These are phyloP conservation scores for Sphaeramia orbicularis DNA, from an alignment of 2,797 vertebrate species.

Conservation along the genomic window DNA sequence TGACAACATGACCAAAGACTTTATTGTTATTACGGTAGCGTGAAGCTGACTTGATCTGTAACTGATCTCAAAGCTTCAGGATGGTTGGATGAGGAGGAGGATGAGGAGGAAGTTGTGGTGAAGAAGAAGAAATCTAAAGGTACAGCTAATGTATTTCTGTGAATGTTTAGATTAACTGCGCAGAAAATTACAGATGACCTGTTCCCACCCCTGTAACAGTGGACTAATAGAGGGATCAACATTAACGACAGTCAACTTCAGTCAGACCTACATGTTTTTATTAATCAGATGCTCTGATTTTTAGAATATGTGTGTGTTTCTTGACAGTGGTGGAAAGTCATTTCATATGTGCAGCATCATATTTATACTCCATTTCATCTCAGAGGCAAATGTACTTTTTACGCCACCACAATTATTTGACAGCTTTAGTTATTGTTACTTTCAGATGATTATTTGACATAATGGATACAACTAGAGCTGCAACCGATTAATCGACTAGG, in stretches of 20 bases:
- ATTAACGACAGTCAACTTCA: not conserved
- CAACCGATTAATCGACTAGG: too few species aligned
- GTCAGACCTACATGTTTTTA: not conserved
- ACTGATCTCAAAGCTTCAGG: constrained; percentile 70
- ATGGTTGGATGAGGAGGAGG: constrained; percentile 71
- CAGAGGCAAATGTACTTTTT: too few species aligned
- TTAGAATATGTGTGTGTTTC: too few species aligned
- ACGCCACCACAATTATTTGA: too few species aligned
- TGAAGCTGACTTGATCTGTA: constrained; percentile 49
- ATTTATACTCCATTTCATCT: too few species aligned
- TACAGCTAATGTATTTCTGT: constrained; percentile 28
- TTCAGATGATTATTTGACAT: too few species aligned
- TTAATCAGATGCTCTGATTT: not conserved
- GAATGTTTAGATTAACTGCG: constrained; percentile 15
- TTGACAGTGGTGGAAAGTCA: too few species aligned
- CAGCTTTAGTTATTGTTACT: too few species aligned
- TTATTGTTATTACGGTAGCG: constrained; percentile 11
- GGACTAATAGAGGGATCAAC: constrained; percentile 11
- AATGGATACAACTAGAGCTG: too few species aligned
- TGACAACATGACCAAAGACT: constrained; percentile 1
- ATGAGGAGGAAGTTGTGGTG: constrained; percentile 50
- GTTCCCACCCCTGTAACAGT: constrained; percentile 19
- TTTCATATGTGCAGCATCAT: too few species aligned
- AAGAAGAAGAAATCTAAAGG: constrained; percentile 70
- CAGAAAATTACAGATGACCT: not conserved